phyloP scores from a whole-genome alignment of 2,888 invertebrate genomes.

The Cerceris rybyensis region DNA sequence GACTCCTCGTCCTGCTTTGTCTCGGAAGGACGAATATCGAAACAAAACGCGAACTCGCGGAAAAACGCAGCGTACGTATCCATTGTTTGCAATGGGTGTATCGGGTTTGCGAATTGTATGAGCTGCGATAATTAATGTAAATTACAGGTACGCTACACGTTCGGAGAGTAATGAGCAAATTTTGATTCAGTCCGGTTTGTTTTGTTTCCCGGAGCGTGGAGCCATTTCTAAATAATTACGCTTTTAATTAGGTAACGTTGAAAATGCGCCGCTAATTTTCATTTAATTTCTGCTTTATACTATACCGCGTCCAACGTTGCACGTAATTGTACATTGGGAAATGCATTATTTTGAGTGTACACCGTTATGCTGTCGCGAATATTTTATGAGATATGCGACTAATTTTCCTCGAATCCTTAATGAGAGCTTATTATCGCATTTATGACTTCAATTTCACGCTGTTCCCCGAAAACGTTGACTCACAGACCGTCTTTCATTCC shows the following conservation, averaged over 20 bases:
- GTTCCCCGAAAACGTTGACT: conserved; percentile 34
- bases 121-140: background rate
- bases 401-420: conserved; percentile 76
- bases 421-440: conserved; percentile 52
- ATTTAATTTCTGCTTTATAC: conserved; percentile 46
- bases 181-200: conserved; percentile 8
- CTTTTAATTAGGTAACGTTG: conserved; percentile 52
- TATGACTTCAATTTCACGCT: conserved; percentile 30
- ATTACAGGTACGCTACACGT: background rate
- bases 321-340: conserved; percentile 18
- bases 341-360: conserved; percentile 35
- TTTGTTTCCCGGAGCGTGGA: conserved; percentile 15
- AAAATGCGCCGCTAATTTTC: conserved; percentile 43
- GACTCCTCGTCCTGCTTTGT: too few species aligned
- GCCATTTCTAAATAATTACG: conserved; percentile 48
- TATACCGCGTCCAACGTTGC: conserved; percentile 21
- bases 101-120: background rate
- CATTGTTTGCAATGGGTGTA: too few species aligned
- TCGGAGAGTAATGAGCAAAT: conserved; percentile 15
- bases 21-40: too few species aligned
- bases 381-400: conserved; percentile 67
- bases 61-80: too few species aligned
- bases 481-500: background rate
- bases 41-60: too few species aligned
- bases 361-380: conserved; percentile 46